Conservation (phyloP, 2,797 vertebrate genomes). For the Sebastiscus albofasciatus region DNA sequence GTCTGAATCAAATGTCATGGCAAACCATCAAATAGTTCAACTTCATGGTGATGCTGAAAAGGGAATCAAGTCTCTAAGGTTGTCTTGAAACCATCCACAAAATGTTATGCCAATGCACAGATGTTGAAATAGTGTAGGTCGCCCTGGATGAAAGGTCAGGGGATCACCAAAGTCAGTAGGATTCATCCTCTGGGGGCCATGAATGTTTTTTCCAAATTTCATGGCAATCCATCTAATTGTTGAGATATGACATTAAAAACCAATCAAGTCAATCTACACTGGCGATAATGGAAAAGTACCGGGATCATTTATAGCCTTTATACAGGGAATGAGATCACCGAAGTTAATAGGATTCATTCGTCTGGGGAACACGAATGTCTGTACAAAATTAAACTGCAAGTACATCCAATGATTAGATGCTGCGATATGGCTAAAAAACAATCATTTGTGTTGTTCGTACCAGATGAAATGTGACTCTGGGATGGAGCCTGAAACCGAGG, state of each 20-base stretch:
- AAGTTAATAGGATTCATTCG: not conserved
- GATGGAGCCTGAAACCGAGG: conserved; percentile 40
- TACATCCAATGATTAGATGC: not conserved
- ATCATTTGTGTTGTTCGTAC: conserved; percentile 16
- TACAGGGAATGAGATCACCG: not conserved
- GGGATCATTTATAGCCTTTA: not conserved
- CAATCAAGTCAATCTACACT: not conserved
- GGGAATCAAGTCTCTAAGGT: not conserved
- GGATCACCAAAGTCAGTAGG: not conserved
- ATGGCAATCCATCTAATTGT: not conserved
- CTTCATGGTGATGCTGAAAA: not conserved
- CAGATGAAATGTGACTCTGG: conserved; percentile 48
- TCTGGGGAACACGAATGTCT: not conserved
- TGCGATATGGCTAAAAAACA: not conserved
- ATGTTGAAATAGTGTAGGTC: not conserved
- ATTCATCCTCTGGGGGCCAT: not conserved
- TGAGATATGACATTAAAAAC: not conserved
- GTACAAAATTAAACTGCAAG: not conserved
- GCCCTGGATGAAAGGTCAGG: not conserved
- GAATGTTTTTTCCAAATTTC: not conserved
- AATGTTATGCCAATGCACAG: not conserved
- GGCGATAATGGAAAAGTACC: not conserved
- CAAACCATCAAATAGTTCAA: not conserved
- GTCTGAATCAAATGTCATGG: not conserved
- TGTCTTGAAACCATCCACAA: not conserved